These are phyloP conservation scores for Operophtera brumata DNA, from an alignment of 2,888 invertebrate species.

Conservation along the genomic window DNA sequence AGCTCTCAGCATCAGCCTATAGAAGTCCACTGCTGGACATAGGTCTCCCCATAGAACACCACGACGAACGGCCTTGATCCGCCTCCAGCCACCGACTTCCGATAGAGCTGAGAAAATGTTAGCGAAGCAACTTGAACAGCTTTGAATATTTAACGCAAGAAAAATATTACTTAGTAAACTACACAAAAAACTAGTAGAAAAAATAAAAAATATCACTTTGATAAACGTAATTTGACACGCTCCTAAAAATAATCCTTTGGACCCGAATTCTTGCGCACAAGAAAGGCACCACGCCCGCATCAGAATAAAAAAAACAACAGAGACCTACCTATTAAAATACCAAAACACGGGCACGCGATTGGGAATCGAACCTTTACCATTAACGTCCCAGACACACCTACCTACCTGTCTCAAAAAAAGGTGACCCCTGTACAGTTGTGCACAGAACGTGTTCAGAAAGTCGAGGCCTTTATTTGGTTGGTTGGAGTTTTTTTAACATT, in stretches of 20 bases:
- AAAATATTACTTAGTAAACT: too few relatives aligned
- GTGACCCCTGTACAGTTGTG: constrained; percentile 40
- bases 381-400: constrained; percentile 59
- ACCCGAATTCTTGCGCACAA: constrained; percentile 41
- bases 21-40: too few relatives aligned
- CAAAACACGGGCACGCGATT: constrained; percentile 69
- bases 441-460: constrained; percentile 27
- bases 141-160: too few relatives aligned
- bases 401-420: constrained; percentile 62
- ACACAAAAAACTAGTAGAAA: too few relatives aligned
- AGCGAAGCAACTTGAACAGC: too few relatives aligned
- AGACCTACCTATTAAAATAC: constrained; percentile 55
- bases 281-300: constrained; percentile 11
- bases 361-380: constrained; percentile 66
- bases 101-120: too few relatives aligned
- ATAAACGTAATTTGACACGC: constrained; percentile 14
- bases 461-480: too few relatives aligned
- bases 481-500: too few relatives aligned
- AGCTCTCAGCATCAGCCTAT: too few relatives aligned
- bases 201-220: not conserved
- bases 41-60: too few relatives aligned
- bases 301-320: constrained; percentile 40
- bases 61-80: too few relatives aligned
- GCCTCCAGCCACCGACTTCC: too few relatives aligned
- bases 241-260: constrained; percentile 28